Base-by-base conservation (phyloP, 1,140 invertebrate genomes). In the Pantala flavescens region DNA sequence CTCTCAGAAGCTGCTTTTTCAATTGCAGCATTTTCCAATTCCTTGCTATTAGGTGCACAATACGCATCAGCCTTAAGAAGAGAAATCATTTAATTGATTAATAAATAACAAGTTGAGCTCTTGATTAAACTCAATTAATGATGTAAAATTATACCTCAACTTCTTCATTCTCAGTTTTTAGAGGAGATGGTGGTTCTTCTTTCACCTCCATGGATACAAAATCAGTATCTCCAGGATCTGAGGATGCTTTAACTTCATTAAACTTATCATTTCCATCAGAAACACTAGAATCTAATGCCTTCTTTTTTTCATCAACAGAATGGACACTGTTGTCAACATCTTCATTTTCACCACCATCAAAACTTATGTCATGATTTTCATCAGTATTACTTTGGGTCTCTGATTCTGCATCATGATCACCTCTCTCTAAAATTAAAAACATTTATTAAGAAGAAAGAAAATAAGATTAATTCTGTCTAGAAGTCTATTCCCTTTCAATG, bases 261-360 rank as follows among this genome's bases (percentile, higher is more conserved):
- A 9, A 36, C n/a, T 23, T 49, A 24, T 36, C 16, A 63, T 63
- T 63, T 63, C 12, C 49, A 63, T 63, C 49, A 63, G 49, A 16
- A 63, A 21, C 12, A 14, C 12, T 63, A 19, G 1, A 21, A 5
- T 63, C 49, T 16, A 12, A 63, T 3, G 81, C 83, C 76, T 83
- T 84, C 42, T 77, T 74, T 72, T 73, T 70, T 21, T 79, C 74
- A 16, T 76, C 63, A 36, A 84, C 83, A 23, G 71, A 74, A 19
- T 78, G 71, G 7, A 76, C 74, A 23, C 75, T 70, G 19, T n/a
- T 70, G 28, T 74, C 75, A 42, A 71, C 9, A 23, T 73, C 75
- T 71, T 71, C 70, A 12, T 74, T 71, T 71, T 75, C 73, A 16
- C 77, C 75, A 23, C 49, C 77, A 55, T 77, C 73, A 70, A 72